These are phyloP conservation scores for Atta colombica DNA, from an alignment of 1,140 invertebrate genomes.

Conservation along the genomic window DNA sequence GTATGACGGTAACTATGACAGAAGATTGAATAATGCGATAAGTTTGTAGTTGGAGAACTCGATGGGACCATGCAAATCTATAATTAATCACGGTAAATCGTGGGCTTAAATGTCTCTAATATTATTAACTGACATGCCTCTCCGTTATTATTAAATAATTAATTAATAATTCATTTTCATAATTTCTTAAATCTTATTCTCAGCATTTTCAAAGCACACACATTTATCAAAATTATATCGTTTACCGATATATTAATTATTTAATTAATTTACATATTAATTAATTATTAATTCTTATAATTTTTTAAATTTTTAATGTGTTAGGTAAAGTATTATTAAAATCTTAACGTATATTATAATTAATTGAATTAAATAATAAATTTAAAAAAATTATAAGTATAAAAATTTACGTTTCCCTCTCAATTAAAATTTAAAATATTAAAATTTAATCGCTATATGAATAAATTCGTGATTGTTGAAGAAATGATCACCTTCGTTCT, in stretches of 20 bases:
- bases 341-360: not conserved
- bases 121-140: not conserved
- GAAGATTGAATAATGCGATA: slow-evolving; percentile 47
- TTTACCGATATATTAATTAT: slow-evolving; percentile 8
- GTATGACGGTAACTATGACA: slow-evolving; percentile 33
- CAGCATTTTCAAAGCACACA: not conserved
- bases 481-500: not conserved
- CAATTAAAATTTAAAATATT: slow-evolving; percentile 3
- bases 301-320: not conserved
- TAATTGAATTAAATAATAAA: slow-evolving; percentile 1
- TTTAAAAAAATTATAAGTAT: not conserved
- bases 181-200: slow-evolving; percentile 11
- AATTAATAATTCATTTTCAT: slow-evolving; percentile 2
- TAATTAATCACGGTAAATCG: slow-evolving; percentile 45
- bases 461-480: slow-evolving; percentile 5
- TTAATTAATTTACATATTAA: not conserved
- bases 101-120: not conserved
- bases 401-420: not conserved
- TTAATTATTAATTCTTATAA: not conserved
- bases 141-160: slow-evolving; percentile 10
- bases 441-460: not conserved
- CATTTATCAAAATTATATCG: not conserved
- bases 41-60: slow-evolving; percentile 33
- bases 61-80: slow-evolving; percentile 27
- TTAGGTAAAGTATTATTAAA: not conserved